These are phyloP conservation scores for Microtus montanus DNA, from an alignment of 2,113 vertebrate species.

Conservation along the genomic window DNA sequence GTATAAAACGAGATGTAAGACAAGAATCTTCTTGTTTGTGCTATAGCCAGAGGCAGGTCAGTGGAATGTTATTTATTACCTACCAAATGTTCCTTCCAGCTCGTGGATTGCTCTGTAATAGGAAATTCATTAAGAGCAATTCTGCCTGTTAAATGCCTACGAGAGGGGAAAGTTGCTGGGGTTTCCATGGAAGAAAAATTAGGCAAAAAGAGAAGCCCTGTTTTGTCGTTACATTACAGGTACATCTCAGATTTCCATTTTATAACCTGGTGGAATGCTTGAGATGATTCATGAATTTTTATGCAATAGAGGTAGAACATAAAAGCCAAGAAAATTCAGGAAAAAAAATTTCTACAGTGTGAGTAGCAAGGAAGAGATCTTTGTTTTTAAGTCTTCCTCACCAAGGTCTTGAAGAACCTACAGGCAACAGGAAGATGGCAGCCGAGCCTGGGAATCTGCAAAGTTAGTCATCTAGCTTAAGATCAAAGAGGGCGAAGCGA, in stretches of 20 bases:
- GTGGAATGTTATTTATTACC: neutral
- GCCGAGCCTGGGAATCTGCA: neutral
- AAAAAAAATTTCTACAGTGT: neutral
- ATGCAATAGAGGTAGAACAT: neutral
- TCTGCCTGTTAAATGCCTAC: slow-evolving; percentile 35
- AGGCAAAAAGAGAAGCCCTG: neutral
- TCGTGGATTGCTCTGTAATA: neutral
- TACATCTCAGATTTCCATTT: slow-evolving; percentile 40
- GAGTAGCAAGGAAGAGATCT: neutral
- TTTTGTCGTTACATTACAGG: neutral
- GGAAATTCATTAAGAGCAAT: slow-evolving; percentile 41
- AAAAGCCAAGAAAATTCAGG: slow-evolving; percentile 5
- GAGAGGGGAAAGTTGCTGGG: neutral
- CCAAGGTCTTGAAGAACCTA: neutral
- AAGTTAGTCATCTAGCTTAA: neutral
- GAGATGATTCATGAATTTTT: neutral
- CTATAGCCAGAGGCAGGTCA: neutral
- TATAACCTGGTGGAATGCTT: neutral
- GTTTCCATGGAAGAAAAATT: neutral
- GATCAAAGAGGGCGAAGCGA: neutral
- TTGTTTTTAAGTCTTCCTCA: neutral
- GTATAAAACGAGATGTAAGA: slow-evolving; percentile 33
- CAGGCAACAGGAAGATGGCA: neutral
- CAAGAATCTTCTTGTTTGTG: slow-evolving; percentile 19
- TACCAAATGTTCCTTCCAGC: neutral